Evolutionary conservation across 2,888 invertebrate species (phyloP), one percentile per base, ranked within the genome.

Genomic region (Rambutsinella grinnellia): DNA sequence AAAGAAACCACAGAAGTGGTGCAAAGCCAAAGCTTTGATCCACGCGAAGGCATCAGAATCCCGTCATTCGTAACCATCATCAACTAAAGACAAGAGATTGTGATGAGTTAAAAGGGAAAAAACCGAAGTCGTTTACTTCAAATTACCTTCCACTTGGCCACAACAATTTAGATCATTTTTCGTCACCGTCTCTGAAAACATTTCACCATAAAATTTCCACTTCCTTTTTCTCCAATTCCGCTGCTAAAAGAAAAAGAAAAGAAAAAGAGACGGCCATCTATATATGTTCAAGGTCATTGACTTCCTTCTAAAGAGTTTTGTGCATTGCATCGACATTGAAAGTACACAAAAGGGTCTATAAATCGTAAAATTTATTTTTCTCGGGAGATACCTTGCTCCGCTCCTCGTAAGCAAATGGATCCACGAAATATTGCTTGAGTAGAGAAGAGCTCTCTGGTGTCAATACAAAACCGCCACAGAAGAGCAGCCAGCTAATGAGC

Each of bases 271-370:
- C n/a, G n/a, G n/a, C n/a, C n/a, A n/a, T n/a, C n/a, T n/a, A n/a
- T n/a, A n/a, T 36, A 8, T 36, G 36, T 36, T 71, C 70, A 71
- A 71, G 70, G 70, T 71, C 70, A 71, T 57, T 71, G 70, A 71
- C 70, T 62, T 63, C 54, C 19, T 63, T 36, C 19, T 19, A 44
- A 23, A 44, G 36, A 6, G 19, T 49, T 67, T 67, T 47, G 19
- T 66, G 23, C 47, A 47, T 47, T 24, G 56, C 17, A 71, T 71
- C 62, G 70, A 70, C 70, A 70, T 46, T 61, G 70, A 70, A 62
- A 68, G 68, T 65, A 36, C 36, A 36, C 36, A 36, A 36, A 36
- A 36, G 13, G 36, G 13, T 13, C 5, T 36, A 36, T 36, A 36
- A 36, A 36, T 36, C 36, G 36, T 36, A 8, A 36, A 36, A 36